Conservation (phyloP, 2,797 vertebrate genomes). For the Tamandua tetradactyla region DNA sequence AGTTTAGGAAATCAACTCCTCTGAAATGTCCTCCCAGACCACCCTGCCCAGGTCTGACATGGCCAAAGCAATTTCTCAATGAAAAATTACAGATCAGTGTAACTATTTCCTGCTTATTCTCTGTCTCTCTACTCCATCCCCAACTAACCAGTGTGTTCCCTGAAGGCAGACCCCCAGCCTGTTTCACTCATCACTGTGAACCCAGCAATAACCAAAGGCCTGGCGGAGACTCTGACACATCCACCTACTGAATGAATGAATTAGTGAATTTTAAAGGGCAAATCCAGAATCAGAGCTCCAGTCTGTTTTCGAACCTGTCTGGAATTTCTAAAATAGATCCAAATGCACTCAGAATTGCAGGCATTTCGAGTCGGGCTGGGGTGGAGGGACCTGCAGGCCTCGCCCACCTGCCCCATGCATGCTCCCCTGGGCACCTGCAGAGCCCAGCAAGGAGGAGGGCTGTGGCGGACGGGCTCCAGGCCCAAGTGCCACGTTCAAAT, state of each 20-base stretch:
- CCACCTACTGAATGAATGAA: background rate
- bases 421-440: background rate
- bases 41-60: background rate
- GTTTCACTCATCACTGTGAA: background rate
- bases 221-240: too few relatives aligned
- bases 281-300: background rate
- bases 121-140: background rate
- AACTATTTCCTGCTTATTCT: background rate
- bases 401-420: rapidly evolving
- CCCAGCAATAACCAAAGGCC: background rate
- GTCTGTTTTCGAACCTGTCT: background rate
- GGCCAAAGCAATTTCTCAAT: background rate
- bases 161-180: background rate
- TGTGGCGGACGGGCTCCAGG: background rate
- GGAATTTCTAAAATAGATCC: background rate
- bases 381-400: too few relatives aligned
- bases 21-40: background rate
- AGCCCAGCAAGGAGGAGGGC: background rate
- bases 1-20: background rate
- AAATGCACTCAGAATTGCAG: background rate
- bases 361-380: too few relatives aligned
- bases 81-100: background rate
- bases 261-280: background rate
- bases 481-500: background rate
- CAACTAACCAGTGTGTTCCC: background rate